Base-by-base conservation (phyloP, 2,797 vertebrate species). In the Aldrovandia affinis region DNA sequence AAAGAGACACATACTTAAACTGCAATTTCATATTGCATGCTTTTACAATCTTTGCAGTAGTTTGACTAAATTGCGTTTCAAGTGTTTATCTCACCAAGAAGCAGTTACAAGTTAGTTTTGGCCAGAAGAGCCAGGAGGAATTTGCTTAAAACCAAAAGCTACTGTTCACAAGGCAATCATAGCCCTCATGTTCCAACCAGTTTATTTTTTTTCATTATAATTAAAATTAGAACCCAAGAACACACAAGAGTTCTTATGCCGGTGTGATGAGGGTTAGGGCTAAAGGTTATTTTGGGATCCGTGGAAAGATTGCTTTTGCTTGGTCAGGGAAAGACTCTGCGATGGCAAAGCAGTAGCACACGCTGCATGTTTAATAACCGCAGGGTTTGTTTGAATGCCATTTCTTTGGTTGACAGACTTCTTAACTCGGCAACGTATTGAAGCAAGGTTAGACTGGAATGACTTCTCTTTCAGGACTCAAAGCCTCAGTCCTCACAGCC, bases 41-140 rank as follows among this genome's bases (percentile, higher is more conserved):
- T 44, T 85, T 83, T 85, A 39, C 42, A 70, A 83, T 8, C 78
- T 52, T 30, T 20, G 10, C 10, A 87, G 86, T 78, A 81, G 73
- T 86, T 77, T 6, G 8, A 77, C 61, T 81, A 91, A 91, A 92
- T 91, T 89, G 80, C 73, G 85, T 88, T 91, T 91, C 83, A 63
- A 92, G 88, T 88, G 88, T 89, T 89, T 91, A 85, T 89, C 90
- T 90, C 83, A 78, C 83, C 2, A 12, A 36, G 33, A 14, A 18
- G 65, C 65, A 36, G 65, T 70, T 65, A 65, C 63, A 65, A 8
- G 28, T 65, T 57, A 20, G 36, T 28, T 12, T 68, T 25, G 44
- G 39, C 25, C 14, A 78, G 47, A 55, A 28, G 14, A 36, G 30
- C 33, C 33, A 36, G 65, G 65, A 36, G 65, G 33, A 70, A 33